A percentile compares a stretch with the other conserved stretches of the same genome.
Evolutionary conservation across 2,888 invertebrate species (phyloP).

Genomic region (Bombyx huttoni): DNA sequence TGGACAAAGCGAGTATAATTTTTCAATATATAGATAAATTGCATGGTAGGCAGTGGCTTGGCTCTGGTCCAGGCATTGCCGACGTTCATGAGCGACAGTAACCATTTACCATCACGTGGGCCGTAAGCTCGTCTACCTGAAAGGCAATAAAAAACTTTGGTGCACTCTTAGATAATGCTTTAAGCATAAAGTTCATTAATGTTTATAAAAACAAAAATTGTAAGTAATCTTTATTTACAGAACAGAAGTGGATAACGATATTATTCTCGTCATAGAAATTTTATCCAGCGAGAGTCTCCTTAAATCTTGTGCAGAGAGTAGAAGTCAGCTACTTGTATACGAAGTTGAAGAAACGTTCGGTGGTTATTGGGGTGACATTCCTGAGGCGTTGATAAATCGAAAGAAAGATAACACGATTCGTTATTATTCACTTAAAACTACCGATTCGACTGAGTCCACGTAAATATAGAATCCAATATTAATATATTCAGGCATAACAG

Average conservation of each 20-base stretch:
- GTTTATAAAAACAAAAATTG: too few relatives aligned
- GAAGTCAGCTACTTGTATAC: conserved; percentile 40
- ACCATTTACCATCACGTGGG: too few relatives aligned
- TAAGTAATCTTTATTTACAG: neutral
- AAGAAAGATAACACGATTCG: conserved; percentile 10
- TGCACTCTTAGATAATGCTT: too few relatives aligned
- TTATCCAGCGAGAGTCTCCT: conserved; percentile 16
- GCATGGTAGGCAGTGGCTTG: too few relatives aligned
- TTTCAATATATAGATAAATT: too few relatives aligned
- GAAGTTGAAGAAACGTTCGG: conserved; percentile 54
- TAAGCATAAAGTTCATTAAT: too few relatives aligned
- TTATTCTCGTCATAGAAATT: conserved; percentile 43
- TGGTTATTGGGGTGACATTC: conserved; percentile 52
- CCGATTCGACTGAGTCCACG: conserved; percentile 9
- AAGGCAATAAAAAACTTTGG: too few relatives aligned
- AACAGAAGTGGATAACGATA: conserved; percentile 47
- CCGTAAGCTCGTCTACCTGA: too few relatives aligned
- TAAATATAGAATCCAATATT: neutral
- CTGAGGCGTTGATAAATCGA: conserved; percentile 22
- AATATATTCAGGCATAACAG: too few relatives aligned
- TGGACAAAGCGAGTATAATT: too few relatives aligned
- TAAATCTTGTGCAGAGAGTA: conserved; percentile 21
- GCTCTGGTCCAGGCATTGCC: too few relatives aligned
- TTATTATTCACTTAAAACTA: conserved; percentile 32
- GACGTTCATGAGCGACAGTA: too few relatives aligned